Conservation (phyloP, 2,797 vertebrate genomes). For the Petrocephalus sullivani region DNA sequence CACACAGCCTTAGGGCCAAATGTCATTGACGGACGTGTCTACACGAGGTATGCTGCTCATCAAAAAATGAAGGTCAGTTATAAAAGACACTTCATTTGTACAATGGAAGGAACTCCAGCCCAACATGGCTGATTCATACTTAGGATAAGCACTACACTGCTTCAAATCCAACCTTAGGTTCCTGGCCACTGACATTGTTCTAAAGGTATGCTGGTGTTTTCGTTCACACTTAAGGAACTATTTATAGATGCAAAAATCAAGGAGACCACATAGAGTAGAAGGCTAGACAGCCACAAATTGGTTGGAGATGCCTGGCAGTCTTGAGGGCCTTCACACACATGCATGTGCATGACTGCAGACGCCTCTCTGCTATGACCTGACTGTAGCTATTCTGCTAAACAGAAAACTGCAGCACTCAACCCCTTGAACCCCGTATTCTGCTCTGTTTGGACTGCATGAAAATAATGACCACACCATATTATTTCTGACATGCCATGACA, state of each 20-base stretch:
- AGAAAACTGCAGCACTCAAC: not conserved
- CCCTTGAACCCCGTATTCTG: not conserved
- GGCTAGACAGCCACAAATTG: too few species aligned
- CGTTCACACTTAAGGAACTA: too few species aligned
- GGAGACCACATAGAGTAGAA: too few species aligned
- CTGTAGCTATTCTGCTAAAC: not conserved
- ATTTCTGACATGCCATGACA: not conserved
- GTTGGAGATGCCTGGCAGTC: not conserved
- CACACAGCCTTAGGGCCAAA: not conserved
- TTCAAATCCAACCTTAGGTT: not conserved
- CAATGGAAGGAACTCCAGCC: not conserved
- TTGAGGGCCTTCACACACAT: not conserved
- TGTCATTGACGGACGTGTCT: not conserved
- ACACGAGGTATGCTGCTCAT: not conserved
- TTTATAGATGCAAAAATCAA: too few species aligned
- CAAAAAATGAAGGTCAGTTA: not conserved
- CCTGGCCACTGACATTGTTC: not conserved
- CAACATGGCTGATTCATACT: not conserved
- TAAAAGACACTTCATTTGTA: not conserved
- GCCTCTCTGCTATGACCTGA: not conserved
- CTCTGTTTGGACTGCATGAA: not conserved
- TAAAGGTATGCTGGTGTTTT: not conserved
- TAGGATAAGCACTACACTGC: not conserved
- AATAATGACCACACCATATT: not conserved
- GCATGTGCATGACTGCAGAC: not conserved